Base-by-base conservation (phyloP, 2,113 vertebrate genomes). In the Salvelinus alpinus region DNA sequence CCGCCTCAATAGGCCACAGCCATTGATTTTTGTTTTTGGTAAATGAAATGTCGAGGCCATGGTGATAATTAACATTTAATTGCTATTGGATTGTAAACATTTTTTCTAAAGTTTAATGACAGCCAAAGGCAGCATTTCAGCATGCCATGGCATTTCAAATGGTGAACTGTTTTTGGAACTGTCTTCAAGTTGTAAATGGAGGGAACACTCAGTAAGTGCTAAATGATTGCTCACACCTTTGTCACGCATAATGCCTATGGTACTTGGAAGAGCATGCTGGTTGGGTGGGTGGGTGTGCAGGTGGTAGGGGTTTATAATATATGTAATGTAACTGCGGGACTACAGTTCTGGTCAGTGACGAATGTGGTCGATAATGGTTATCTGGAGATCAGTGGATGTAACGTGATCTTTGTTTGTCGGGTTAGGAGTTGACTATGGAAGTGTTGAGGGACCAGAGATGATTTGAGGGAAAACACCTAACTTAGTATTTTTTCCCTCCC, bases 41-140 rank as follows among this genome's bases (percentile, higher is more conserved):
- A 57, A 76, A 79, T 72, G 25, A 54, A 60, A 70, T 71, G 47
- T 65, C 51, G 29, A 57, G 31, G 20, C 22, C 74, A 65, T 74
- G 29, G 70, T 70, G 59, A 38, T 81, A 79, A 84, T 81, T 84
- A 69, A 78, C 31, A 44, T 70, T 71, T 74, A 82, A 71, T 73
- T 71, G 80, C 64, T 70, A 75, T 67, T 82, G 27, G 31, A 66
- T 80, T 67, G 13, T 66, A 22, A 8, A 9, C 4, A 4, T 34
- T 64, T 24, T 44, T 66, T 51, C 16, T 3, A 57, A 71, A 38
- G 67, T 74, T 74, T 5, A 51, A 27, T 48, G 73, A 38, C 18
- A 29, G 72, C 44, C 72, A 71, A 62, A 57, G 68, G 57, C 44
- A 34, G 47, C 34, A 27, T 51, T 38, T 27, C 22, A 57, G n/a